phyloP scores from a whole-genome alignment of 2,113 vertebrate genomes.

The Erinaceus europaeus region DNA sequence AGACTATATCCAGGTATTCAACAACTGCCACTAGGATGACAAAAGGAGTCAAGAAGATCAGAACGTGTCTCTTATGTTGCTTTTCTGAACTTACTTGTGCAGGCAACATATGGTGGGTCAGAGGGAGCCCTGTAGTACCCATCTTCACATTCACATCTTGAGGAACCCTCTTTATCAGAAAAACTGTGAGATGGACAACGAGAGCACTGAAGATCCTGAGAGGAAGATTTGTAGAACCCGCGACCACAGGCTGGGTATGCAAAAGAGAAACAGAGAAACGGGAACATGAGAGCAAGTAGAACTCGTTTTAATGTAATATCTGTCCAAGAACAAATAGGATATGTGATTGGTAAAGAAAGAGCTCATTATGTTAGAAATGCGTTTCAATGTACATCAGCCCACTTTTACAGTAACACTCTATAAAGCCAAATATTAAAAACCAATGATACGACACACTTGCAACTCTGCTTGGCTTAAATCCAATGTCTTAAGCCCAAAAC shows the following conservation, averaged over 20 bases:
- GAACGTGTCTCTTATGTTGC: conserved; percentile 44
- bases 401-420: conserved; percentile 39
- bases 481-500: neutral
- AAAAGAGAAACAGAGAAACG: conserved; percentile 65
- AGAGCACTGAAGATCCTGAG: conserved; percentile 98
- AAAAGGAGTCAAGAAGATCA: neutral
- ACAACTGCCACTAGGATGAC: too few species aligned
- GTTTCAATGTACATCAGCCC: neutral
- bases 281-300: neutral
- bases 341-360: conserved; percentile 3
- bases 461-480: conserved; percentile 5
- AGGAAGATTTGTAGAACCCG: conserved; percentile 98
- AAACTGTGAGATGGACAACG: conserved; percentile 96
- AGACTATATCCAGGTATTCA: neutral
- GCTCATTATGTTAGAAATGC: neutral
- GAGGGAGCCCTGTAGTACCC: conserved; percentile 94
- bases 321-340: neutral
- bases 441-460: neutral
- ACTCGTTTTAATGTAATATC: neutral
- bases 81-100: conserved; percentile 91
- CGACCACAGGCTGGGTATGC: conserved; percentile 90
- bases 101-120: conserved; percentile 93
- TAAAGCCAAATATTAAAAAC: neutral
- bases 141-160: conserved; percentile 96
- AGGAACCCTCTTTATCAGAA: conserved; percentile 95